A percentile compares a stretch with the other conserved stretches of the same genome.
Evolutionary conservation across 2,888 invertebrate species (phyloP).

Genomic region (Pantelozetes paolii): DNA sequence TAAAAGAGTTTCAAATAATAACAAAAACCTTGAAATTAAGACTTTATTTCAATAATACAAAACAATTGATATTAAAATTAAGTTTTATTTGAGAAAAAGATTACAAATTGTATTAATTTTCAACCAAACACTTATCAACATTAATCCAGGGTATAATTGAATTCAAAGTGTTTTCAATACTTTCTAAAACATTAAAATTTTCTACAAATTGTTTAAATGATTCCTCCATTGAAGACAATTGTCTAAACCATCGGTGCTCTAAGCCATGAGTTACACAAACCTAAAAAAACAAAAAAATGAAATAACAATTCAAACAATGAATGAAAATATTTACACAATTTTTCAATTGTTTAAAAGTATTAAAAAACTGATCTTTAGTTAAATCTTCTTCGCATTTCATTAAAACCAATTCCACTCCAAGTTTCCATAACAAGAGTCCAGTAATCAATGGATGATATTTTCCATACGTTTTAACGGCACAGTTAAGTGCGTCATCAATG

Average conservation of each 20-base stretch:
- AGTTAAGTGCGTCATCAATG: neutral
- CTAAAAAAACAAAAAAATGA: neutral
- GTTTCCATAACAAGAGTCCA: neutral
- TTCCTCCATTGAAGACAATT: neutral
- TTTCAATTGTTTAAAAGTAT: neutral
- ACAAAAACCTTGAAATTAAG: no score
- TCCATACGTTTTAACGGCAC: neutral
- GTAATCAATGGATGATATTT: neutral
- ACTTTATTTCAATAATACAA: no score
- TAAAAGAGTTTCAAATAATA: no score
- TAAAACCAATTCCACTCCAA: neutral
- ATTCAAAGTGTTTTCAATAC: neutral
- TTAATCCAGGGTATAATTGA: no score
- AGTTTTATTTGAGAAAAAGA: no score
- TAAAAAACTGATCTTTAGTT: neutral
- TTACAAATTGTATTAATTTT: no score
- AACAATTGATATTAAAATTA: no score
- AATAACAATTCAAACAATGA: neutral
- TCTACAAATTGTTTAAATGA: neutral
- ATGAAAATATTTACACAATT: neutral
- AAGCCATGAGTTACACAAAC: neutral
- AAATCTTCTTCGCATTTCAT: neutral
- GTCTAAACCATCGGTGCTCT: neutral
- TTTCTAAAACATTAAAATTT: neutral
- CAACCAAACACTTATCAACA: no score